These are phyloP conservation scores for Psittacula derbiana DNA, from an alignment of 2,797 vertebrate species.

Conservation along the genomic window DNA sequence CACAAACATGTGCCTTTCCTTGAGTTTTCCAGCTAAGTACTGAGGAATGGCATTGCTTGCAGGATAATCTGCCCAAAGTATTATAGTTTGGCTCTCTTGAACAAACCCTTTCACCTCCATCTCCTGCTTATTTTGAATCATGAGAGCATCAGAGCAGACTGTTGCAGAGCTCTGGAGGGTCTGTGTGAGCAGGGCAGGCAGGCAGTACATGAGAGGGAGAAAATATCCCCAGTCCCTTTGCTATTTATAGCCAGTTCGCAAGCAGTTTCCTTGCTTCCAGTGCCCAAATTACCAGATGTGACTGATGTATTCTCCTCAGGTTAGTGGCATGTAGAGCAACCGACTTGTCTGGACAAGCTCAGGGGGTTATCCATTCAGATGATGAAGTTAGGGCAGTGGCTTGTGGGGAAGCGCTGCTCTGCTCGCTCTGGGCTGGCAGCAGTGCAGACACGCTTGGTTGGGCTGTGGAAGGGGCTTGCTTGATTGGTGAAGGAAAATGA, in stretches of 20 bases:
- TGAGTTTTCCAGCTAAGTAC: neutral
- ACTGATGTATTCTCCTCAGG: neutral
- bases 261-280: neutral
- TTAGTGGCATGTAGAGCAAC: neutral
- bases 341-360: neutral
- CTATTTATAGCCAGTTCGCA: neutral
- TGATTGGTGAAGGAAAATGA: neutral
- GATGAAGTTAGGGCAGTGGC: neutral
- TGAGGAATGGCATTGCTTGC: neutral
- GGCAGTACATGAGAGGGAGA: neutral
- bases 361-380: neutral
- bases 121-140: neutral
- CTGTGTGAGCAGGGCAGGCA: neutral
- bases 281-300: neutral
- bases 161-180: neutral
- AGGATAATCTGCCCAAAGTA: neutral
- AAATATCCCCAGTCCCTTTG: neutral
- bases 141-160: neutral
- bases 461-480: neutral
- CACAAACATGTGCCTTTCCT: neutral
- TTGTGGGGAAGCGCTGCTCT: neutral
- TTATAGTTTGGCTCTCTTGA: neutral
- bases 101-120: neutral
- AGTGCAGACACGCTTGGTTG: accelerated
- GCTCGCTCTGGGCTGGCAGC: neutral